A percentile compares a stretch with the other conserved stretches of the same genome.
phyloP scores from a whole-genome alignment of 2,888 invertebrate species.

The Tachystola acroxantha region DNA sequence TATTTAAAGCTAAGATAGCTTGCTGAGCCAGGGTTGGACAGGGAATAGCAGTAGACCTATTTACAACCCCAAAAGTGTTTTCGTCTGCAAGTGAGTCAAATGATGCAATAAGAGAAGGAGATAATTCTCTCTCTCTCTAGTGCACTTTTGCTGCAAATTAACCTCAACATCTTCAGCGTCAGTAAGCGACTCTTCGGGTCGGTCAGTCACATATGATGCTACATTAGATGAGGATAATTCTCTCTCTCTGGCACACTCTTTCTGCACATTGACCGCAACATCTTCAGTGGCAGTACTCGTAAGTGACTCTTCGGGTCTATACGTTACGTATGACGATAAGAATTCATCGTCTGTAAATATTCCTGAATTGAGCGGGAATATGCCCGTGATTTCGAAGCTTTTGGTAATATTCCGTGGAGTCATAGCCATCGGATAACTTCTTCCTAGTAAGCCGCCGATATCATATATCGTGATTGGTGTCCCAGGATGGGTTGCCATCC shows the following conservation, averaged over 20 bases:
- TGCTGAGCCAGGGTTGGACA: neutral
- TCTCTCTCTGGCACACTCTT: neutral
- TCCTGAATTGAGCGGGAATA: constrained; percentile 30
- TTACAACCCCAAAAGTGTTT: neutral
- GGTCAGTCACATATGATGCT: neutral
- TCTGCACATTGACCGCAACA: neutral
- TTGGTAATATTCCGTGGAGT: constrained; percentile 26
- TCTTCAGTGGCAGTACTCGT: neutral
- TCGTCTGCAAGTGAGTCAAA: neutral
- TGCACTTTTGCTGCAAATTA: too few species aligned
- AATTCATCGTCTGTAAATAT: constrained; percentile 31
- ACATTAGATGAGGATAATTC: too few species aligned
- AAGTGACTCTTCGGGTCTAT: constrained; percentile 7
- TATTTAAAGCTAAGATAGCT: too few species aligned
- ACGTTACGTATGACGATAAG: constrained; percentile 20
- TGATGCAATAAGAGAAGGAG: neutral
- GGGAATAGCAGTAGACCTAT: neutral
- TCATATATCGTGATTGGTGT: constrained; percentile 36
- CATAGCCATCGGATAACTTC: constrained; percentile 21
- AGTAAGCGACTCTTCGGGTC: neutral
- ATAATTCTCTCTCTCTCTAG: neutral
- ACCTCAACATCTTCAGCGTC: too few species aligned
- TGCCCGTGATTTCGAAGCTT: constrained; percentile 29
- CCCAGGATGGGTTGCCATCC: constrained; percentile 37
- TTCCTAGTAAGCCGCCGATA: constrained; percentile 21